Evolutionary conservation across 2,888 invertebrate genomes (phyloP).

Genomic region (Drosophila putrida): DNA sequence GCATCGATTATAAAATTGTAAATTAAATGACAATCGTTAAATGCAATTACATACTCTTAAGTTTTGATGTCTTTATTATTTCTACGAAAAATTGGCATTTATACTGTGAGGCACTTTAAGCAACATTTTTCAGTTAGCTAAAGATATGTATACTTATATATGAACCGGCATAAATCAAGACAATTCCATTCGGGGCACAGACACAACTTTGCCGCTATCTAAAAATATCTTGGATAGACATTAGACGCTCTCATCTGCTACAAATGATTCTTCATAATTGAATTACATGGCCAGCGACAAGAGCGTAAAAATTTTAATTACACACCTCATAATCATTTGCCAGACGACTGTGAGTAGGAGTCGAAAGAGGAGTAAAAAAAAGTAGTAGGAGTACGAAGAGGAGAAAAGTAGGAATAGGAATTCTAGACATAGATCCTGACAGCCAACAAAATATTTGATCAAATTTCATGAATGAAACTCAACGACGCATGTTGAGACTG

Average conservation of each 20-base stretch:
- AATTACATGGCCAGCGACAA: constrained; percentile 75
- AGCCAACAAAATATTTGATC: constrained; percentile 56
- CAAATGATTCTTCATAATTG: constrained; percentile 80
- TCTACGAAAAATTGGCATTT: constrained; percentile 54
- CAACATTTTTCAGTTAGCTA: constrained; percentile 17
- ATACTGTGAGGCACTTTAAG: constrained; percentile 28
- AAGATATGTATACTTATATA: constrained; percentile 25
- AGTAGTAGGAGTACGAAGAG: constrained; percentile 4
- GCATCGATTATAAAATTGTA: constrained; percentile 23
- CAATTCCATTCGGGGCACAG: constrained; percentile 22
- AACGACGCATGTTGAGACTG: constrained; percentile 59
- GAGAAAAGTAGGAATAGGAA: constrained; percentile 1
- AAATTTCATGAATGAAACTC: constrained; percentile 64
- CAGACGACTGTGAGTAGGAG: constrained; percentile 38
- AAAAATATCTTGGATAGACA: constrained; percentile 60
- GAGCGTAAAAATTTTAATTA: constrained; percentile 81
- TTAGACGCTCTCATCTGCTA: constrained; percentile 66
- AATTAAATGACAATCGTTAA: constrained; percentile 42
- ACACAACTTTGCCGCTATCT: constrained; percentile 25
- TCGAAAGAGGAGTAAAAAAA: constrained; percentile 11
- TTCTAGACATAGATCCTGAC: constrained; percentile 11
- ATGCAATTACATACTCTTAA: constrained; percentile 37
- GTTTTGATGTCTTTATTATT: constrained; percentile 57
- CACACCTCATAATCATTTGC: constrained; percentile 82
- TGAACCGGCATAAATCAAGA: constrained; percentile 47